Percentiles rank a stretch among this genome's conserved stretches.
Conservation (phyloP, 1,140 invertebrate species). For the Euwallacea similis region DNA sequence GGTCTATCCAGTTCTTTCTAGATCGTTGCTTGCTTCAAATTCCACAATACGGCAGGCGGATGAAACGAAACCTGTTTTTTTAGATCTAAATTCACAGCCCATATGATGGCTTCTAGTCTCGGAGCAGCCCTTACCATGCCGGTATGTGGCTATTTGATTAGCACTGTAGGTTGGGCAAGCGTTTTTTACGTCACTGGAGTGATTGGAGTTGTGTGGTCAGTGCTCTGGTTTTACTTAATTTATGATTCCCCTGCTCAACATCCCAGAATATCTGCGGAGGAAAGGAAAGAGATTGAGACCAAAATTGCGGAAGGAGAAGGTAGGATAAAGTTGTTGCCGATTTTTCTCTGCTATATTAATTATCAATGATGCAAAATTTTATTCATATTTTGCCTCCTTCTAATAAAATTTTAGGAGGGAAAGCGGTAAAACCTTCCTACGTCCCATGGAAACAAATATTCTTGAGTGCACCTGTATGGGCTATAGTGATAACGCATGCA, state of each 20-base stretch:
- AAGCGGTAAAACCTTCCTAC: slow-evolving; percentile 58
- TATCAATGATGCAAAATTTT: no score
- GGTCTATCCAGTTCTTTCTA: no score
- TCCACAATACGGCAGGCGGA: background rate
- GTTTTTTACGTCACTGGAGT: slow-evolving; percentile 83
- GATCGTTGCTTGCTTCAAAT: no score
- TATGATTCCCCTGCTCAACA: slow-evolving; percentile 85
- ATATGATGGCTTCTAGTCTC: slow-evolving; percentile 85
- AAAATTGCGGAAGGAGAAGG: slow-evolving; percentile 62
- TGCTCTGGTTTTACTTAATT: slow-evolving; percentile 81
- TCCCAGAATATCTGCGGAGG: slow-evolving; percentile 79
- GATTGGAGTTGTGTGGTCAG: slow-evolving; percentile 78
- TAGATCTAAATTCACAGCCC: slow-evolving; percentile 78
- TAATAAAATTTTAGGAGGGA: slow-evolving; percentile 33
- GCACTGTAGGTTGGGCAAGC: slow-evolving; percentile 77
- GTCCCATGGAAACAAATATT: slow-evolving; percentile 83
- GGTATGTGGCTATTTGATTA: slow-evolving; percentile 77
- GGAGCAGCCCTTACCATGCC: slow-evolving; percentile 84
- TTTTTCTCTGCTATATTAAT: no score
- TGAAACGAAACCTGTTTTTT: background rate
- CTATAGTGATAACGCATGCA: slow-evolving; percentile 86
- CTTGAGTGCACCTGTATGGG: slow-evolving; percentile 85
- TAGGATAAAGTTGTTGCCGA: background rate
- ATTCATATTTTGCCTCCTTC: background rate
- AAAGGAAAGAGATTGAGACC: slow-evolving; percentile 77